phyloP scores from a whole-genome alignment of 2,888 invertebrate species.

The Lymantria dispar region DNA sequence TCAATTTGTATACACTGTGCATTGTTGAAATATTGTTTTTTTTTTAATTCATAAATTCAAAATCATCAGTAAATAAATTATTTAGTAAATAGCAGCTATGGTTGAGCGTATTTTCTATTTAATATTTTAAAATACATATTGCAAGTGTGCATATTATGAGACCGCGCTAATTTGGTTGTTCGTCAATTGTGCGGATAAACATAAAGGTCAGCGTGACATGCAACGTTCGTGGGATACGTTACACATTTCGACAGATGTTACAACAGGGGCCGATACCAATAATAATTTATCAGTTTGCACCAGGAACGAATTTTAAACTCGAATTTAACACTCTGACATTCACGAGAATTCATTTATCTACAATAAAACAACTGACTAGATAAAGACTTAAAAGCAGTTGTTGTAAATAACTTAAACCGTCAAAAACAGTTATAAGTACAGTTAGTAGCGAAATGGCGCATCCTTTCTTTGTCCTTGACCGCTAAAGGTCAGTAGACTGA shows the following conservation, averaged over 20 bases:
- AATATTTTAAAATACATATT: neutral
- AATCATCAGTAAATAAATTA: no score
- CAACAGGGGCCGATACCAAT: neutral
- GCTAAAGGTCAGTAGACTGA: constrained; percentile 20
- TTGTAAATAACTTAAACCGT: neutral
- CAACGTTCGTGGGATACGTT: neutral
- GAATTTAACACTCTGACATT: neutral
- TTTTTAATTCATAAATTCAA: no score
- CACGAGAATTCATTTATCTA: neutral
- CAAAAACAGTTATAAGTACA: neutral
- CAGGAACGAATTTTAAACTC: neutral
- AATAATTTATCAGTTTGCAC: neutral
- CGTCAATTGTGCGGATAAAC: neutral
- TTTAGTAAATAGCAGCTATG: no score
- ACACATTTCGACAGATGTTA: neutral
- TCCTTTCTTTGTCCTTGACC: constrained; percentile 33
- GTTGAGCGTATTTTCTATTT: neutral
- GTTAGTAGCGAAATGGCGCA: constrained; percentile 8
- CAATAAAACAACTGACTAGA: neutral
- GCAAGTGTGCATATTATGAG: neutral
- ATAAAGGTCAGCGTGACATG: constrained; percentile 1
- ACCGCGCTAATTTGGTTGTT: neutral
- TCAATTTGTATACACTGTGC: no score
- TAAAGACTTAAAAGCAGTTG: neutral
- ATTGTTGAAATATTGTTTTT: no score